phyloP scores from a whole-genome alignment of 2,113 vertebrate species.

The Ramphastos sulfuratus region DNA sequence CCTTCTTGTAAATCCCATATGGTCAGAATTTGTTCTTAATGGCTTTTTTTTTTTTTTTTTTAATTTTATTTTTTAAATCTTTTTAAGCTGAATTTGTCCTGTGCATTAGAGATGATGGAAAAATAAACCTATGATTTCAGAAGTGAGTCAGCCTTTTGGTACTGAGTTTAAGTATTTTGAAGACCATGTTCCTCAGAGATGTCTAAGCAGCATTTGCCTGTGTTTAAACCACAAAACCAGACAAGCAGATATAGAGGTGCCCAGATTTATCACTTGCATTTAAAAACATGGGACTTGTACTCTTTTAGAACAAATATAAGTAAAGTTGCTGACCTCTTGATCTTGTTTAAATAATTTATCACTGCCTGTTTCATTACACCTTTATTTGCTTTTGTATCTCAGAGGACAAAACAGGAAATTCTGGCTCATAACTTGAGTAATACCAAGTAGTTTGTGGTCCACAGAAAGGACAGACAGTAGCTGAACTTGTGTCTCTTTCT shows the following conservation, averaged over 20 bases:
- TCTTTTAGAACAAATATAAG: background rate
- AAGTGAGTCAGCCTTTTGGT: background rate
- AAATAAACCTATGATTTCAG: background rate
- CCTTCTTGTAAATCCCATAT: conserved; percentile 54
- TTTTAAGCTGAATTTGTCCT: background rate
- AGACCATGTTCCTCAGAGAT: background rate
- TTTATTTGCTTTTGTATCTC: background rate
- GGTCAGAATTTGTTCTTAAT: conserved; percentile 49
- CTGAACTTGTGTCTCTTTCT: background rate
- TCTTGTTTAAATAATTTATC: background rate
- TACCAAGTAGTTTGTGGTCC: background rate
- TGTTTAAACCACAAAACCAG: background rate
- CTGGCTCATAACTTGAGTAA: background rate
- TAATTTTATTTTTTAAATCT: too few relatives aligned
- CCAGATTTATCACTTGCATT: background rate
- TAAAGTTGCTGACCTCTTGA: background rate
- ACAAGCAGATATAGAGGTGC: background rate
- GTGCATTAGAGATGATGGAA: background rate
- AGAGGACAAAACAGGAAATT: background rate
- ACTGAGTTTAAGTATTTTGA: background rate
- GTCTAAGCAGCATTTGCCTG: background rate
- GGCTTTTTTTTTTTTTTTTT: background rate
- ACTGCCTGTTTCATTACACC: background rate
- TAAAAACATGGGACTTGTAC: background rate
- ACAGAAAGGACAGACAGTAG: background rate